Evolutionary conservation across 2,113 vertebrate species (phyloP), one percentile per base, ranked within the genome.

Genomic region (Bubo scandiacus): DNA sequence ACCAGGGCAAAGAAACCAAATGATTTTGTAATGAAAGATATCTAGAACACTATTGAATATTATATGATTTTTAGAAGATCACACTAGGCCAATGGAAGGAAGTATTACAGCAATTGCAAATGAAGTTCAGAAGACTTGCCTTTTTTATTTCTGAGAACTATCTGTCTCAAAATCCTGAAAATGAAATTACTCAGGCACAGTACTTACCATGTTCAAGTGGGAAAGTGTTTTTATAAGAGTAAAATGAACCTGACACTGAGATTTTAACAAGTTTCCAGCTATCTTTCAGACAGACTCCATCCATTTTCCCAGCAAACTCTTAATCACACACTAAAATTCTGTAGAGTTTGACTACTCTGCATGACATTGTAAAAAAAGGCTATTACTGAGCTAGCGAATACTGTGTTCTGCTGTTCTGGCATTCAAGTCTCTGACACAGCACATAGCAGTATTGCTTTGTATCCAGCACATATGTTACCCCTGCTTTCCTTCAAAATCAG

Each of bases 291-390:
- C 17, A 85, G 47, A 57, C 16, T 72, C 29, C 23, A 80, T 26
- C 27, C 36, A 49, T 81, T 90, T 93, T 86, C 58, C 21, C 32
- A 92, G 36, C 90, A 92, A 94, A 95, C 88, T 80, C 51, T 81
- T 47, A 71, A 72, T 22, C 25, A 72, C 57, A 81, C 32, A 71
- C 5, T 75, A 68, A 72, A 65, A 75, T 88, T 82, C 66, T 82
- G 12, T 22, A 72, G 12, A 82, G 66, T 79, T 54, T 85, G 59
- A 90, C 23, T 59, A 42, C 42, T 67, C 11, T 15, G 52, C 30
- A 52, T 34, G 18, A 42, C 25, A 34, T 90, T 74, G 72, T 71
- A 94, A 75, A 92, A 29, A 90, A 83, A 57, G 34, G 19, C 25
- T 57, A 11, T 66, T 71, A 43, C 61, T 79, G 66, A 75, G 30